A percentile compares a stretch with the other conserved stretches of the same genome.
These are phyloP conservation scores for Morinoia aosen DNA, from an alignment of 2,888 invertebrate species.

Conservation along the genomic window DNA sequence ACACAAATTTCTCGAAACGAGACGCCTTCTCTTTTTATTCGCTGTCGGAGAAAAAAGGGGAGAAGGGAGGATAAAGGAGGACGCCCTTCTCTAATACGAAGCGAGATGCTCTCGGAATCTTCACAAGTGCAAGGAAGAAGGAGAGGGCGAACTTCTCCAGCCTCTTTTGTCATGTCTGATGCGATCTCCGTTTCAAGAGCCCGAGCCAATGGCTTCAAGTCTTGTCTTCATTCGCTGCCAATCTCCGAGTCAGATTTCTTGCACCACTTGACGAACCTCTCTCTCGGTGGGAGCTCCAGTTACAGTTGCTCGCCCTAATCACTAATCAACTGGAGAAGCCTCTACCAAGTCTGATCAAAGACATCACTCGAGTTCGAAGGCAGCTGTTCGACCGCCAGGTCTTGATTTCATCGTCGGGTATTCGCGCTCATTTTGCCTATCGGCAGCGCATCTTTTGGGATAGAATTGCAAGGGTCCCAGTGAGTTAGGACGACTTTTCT, in stretches of 20 bases:
- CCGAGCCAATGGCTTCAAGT: neutral
- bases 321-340: constrained; percentile 34
- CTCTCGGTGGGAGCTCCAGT: neutral
- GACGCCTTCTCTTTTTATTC: neutral
- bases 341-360: neutral
- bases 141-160: neutral
- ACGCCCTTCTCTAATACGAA: neutral
- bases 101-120: neutral
- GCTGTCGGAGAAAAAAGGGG: neutral
- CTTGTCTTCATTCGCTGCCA: constrained; percentile 26
- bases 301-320: constrained; percentile 24
- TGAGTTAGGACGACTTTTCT: neutral
- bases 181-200: constrained; percentile 20
- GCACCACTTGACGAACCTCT: constrained; percentile 19
- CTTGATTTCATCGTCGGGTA: neutral
- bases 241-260: constrained; percentile 48
- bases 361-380: neutral
- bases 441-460: constrained; percentile 61
- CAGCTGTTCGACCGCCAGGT: neutral
- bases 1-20: neutral
- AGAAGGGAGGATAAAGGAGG: neutral
- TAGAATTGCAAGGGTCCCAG: neutral
- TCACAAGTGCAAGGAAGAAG: neutral
- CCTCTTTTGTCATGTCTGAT: neutral
- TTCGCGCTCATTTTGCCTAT: neutral